These are phyloP conservation scores for Microcebus murinus DNA, from an alignment of 2,113 vertebrate species.

Conservation along the genomic window DNA sequence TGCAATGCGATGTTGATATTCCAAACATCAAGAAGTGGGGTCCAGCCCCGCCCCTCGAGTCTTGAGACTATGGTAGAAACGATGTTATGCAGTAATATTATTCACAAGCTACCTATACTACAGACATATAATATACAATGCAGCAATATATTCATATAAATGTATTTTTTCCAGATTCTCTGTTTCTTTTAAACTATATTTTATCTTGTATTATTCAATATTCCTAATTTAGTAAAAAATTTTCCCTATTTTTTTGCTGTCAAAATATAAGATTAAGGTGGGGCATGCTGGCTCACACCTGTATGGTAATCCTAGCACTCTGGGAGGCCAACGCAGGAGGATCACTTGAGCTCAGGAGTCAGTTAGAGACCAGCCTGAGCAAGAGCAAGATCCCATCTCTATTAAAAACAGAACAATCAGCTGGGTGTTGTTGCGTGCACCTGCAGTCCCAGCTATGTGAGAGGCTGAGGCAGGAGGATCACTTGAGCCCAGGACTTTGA, in stretches of 20 bases:
- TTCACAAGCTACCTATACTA: neutral
- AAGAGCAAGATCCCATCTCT: no score
- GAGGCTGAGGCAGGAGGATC: no score
- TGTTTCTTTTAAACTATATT: conserved; percentile 50
- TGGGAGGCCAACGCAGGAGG: no score
- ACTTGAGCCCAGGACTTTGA: no score
- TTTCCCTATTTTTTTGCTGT: conserved; percentile 24
- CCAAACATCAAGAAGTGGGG: neutral
- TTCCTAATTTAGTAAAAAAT: conserved; percentile 60
- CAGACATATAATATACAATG: neutral
- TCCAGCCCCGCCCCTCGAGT: neutral
- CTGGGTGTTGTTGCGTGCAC: no score
- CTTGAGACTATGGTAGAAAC: neutral
- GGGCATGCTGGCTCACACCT: no score
- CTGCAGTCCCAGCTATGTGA: no score
- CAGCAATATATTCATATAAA: neutral
- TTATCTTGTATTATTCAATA: conserved; percentile 46
- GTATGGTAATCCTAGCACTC: no score
- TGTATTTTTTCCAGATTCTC: neutral
- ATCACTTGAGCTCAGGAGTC: no score
- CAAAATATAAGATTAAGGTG: conserved; percentile 31
- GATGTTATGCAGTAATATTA: neutral
- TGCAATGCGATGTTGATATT: neutral
- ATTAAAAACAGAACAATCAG: no score
- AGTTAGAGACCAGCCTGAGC: no score